These are phyloP conservation scores for Poecilia wingei DNA, from an alignment of 2,797 vertebrate genomes.

Conservation along the genomic window DNA sequence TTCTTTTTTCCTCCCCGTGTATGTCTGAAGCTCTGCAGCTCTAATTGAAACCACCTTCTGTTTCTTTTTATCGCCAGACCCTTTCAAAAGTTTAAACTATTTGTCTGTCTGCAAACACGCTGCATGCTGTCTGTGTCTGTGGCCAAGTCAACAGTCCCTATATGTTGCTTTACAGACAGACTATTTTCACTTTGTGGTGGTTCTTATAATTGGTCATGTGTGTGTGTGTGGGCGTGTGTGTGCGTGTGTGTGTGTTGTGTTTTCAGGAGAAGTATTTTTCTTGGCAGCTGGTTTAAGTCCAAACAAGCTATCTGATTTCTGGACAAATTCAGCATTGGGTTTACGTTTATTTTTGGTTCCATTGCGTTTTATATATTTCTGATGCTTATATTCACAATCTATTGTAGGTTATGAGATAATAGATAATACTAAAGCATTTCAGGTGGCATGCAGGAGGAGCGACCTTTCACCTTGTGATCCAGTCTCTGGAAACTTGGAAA, in stretches of 20 bases:
- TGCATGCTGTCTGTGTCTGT: constrained; percentile 15
- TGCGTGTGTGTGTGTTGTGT: constrained; percentile 12
- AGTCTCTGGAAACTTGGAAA: neutral
- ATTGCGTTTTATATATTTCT: constrained; percentile 6
- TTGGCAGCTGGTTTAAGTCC: constrained; percentile 35
- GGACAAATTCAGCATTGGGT: constrained; percentile 19
- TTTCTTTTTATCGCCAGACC: constrained; percentile 20
- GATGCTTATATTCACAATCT: constrained; percentile 13
- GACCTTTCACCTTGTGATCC: neutral
- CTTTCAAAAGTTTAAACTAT: constrained; percentile 49
- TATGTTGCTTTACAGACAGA: constrained; percentile 1
- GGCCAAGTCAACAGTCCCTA: constrained; percentile 12
- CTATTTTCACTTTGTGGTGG: constrained; percentile 19
- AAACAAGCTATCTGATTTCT: constrained; percentile 46
- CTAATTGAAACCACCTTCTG: constrained; percentile 44
- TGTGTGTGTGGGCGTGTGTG: neutral
- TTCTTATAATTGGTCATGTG: constrained; percentile 7
- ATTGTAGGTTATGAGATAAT: constrained; percentile 2
- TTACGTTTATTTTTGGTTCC: constrained; percentile 35
- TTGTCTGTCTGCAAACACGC: constrained; percentile 44
- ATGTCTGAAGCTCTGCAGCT: constrained; percentile 30
- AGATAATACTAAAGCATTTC: neutral
- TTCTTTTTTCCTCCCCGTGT: neutral
- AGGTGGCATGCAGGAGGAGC: neutral
- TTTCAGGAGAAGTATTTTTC: constrained; percentile 26